Conservation (phyloP, 2,888 invertebrate genomes). For the Lasius fuliginosus region DNA sequence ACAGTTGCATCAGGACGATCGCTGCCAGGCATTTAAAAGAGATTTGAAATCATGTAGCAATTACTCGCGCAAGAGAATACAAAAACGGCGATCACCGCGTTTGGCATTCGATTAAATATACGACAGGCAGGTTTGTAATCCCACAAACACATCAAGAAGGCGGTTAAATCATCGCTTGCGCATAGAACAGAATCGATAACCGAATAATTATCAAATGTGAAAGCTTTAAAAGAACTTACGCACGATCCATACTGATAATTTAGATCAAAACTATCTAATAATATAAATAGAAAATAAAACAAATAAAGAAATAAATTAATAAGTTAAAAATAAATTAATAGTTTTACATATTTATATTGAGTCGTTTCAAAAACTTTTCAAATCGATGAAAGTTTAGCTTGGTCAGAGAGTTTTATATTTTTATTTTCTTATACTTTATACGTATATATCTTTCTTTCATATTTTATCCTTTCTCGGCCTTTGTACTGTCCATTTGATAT, state of each 20-base stretch:
- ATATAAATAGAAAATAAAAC: background rate
- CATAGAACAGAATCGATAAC: background rate
- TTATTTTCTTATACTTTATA: background rate
- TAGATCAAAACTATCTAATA: background rate
- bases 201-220: conserved; percentile 17
- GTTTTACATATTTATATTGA: background rate
- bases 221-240: background rate
- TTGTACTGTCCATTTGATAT: conserved; percentile 1
- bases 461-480: background rate
- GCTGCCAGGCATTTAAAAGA: conserved; percentile 57
- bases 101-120: conserved; percentile 54
- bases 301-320: background rate
- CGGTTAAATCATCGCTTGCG: conserved; percentile 47
- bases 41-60: conserved; percentile 60
- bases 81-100: conserved; percentile 55
- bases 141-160: conserved; percentile 44
- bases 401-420: conserved; percentile 3
- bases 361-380: background rate
- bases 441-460: background rate
- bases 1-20: conserved; percentile 61
- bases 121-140: conserved; percentile 48
- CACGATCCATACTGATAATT: background rate
- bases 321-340: background rate
- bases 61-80: conserved; percentile 54
- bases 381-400: background rate